A percentile compares a stretch with the other conserved stretches of the same genome.
Evolutionary conservation across 2,888 invertebrate species (phyloP).

Genomic region (Empis livida): DNA sequence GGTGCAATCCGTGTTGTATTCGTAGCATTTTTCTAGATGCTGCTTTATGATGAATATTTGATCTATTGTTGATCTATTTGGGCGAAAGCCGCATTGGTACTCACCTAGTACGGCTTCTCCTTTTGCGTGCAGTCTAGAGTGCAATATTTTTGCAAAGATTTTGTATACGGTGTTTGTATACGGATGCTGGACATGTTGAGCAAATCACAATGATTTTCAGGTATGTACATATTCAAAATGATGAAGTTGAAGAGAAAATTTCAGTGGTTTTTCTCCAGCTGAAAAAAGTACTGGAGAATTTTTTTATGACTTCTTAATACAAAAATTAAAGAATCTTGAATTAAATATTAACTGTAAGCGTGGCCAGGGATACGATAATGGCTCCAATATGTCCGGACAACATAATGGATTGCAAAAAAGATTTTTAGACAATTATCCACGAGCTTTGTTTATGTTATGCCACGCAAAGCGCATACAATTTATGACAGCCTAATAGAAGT

Average conservation of each 20-base stretch:
- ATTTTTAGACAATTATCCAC: not conserved
- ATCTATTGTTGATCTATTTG: too few species aligned
- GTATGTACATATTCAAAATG: not conserved
- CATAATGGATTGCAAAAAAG: too few species aligned
- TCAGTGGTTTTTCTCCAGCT: not conserved
- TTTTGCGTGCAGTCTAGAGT: too few species aligned
- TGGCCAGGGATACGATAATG: not conserved
- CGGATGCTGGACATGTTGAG: not conserved
- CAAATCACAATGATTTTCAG: not conserved
- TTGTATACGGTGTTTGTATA: too few species aligned
- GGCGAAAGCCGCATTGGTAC: too few species aligned
- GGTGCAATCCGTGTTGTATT: too few species aligned
- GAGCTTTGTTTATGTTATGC: not conserved
- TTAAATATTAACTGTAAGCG: not conserved
- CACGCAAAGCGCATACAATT: not conserved
- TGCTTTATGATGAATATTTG: too few species aligned
- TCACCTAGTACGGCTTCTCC: too few species aligned
- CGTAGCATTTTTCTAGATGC: too few species aligned
- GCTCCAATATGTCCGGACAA: not conserved
- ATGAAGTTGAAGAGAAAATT: not conserved
- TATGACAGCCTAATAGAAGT: constrained; percentile 1
- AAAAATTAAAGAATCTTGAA: not conserved
- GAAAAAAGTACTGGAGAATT: not conserved
- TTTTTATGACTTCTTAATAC: not conserved
- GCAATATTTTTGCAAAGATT: too few species aligned